A percentile compares a stretch with the other conserved stretches of the same genome.
phyloP scores from a whole-genome alignment of 2,888 invertebrate genomes.

The Notocelia uddmanniana region DNA sequence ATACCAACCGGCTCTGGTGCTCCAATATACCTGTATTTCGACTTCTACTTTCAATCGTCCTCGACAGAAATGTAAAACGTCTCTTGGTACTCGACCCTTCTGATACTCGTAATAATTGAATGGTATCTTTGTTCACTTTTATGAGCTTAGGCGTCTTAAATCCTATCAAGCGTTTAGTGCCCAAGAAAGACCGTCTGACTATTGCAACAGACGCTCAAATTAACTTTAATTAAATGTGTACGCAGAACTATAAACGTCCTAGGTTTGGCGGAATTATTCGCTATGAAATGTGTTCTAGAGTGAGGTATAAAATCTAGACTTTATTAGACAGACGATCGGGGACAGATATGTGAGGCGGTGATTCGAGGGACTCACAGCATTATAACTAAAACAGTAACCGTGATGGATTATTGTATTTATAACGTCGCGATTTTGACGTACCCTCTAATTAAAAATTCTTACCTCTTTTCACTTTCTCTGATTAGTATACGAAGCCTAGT shows the following conservation, averaged over 20 bases:
- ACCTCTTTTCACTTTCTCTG: no score
- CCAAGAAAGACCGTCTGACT: conserved; percentile 10
- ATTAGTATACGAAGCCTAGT: no score
- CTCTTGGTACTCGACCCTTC: no score
- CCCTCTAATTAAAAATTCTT: no score
- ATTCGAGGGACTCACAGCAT: not conserved
- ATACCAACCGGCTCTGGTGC: no score
- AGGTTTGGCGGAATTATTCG: conserved; percentile 1
- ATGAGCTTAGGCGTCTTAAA: conserved; percentile 16
- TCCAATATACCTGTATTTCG: no score
- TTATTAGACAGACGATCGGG: conserved; percentile 7
- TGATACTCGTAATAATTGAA: no score
- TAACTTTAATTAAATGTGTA: conserved; percentile 23
- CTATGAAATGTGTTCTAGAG: not conserved
- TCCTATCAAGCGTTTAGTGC: conserved; percentile 12
- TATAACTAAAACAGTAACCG: not conserved
- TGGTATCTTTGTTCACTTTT: no score
- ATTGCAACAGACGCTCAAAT: conserved; percentile 11
- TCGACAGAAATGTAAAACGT: no score
- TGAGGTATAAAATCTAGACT: conserved; percentile 21
- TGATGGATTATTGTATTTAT: no score
- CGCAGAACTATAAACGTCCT: conserved; percentile 6
- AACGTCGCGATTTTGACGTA: no score
- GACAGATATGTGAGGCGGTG: conserved; percentile 14
- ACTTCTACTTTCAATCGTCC: no score